phyloP scores from a whole-genome alignment of 2,888 invertebrate genomes.

The Augochlorella aurata region DNA sequence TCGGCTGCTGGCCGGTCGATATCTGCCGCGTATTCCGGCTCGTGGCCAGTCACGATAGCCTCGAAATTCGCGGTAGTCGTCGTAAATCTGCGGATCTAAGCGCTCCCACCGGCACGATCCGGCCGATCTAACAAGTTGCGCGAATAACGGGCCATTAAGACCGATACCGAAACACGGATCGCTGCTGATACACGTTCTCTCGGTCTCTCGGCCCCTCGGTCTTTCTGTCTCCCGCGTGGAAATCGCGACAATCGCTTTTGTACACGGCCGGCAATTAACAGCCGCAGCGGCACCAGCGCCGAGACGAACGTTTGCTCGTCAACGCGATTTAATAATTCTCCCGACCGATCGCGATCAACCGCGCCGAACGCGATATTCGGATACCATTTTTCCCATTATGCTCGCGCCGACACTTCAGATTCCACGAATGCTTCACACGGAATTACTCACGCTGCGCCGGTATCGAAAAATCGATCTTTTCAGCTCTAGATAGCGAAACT shows the following conservation, averaged over 20 bases:
- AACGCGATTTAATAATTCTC: constrained; percentile 52
- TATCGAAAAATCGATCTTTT: background rate
- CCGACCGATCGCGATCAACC: constrained; percentile 42
- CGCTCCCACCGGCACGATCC: constrained; percentile 55
- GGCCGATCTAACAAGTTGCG: constrained; percentile 71
- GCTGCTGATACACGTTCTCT: constrained; percentile 34
- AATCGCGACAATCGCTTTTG: constrained; percentile 45
- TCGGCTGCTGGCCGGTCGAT: constrained; percentile 36
- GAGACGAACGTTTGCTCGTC: constrained; percentile 39
- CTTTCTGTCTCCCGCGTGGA: constrained; percentile 20
- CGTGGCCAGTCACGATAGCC: constrained; percentile 75
- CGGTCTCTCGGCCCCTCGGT: background rate
- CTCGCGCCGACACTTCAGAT: background rate
- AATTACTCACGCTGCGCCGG: background rate
- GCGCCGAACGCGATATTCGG: constrained; percentile 20
- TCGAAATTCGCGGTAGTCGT: constrained; percentile 75
- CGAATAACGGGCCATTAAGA: constrained; percentile 64
- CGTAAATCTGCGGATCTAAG: constrained; percentile 73
- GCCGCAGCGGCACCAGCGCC: constrained; percentile 11
- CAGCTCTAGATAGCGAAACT: background rate
- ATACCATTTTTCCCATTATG: background rate
- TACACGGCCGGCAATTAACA: constrained; percentile 38
- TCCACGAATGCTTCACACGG: background rate
- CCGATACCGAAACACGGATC: constrained; percentile 42
- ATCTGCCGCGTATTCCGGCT: constrained; percentile 59